A percentile compares a stretch with the other conserved stretches of the same genome.
These are phyloP conservation scores for Thecocarcelia acutangulata DNA, from an alignment of 2,888 invertebrate species.

Conservation along the genomic window DNA sequence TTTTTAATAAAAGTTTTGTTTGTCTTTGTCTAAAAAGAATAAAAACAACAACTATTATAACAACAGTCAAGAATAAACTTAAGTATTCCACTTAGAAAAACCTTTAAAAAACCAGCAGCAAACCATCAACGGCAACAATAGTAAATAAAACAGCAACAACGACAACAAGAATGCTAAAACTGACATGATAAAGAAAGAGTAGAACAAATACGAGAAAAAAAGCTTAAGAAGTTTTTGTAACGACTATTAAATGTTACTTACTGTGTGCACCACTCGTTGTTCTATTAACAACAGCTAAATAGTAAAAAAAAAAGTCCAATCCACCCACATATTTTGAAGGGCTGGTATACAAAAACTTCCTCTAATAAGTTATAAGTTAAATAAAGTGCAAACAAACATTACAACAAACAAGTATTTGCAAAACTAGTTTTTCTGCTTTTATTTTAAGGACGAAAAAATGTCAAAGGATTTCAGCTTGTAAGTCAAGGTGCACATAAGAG, in stretches of 20 bases:
- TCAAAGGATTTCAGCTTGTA: slow-evolving; percentile 13
- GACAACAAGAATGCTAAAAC: slow-evolving; percentile 27
- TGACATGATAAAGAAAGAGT: slow-evolving; percentile 25
- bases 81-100: slow-evolving; percentile 61
- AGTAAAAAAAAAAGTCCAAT: not conserved
- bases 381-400: slow-evolving; percentile 30
- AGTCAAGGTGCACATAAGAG: slow-evolving; percentile 56
- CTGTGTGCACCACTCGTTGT: slow-evolving; percentile 4
- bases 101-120: slow-evolving; percentile 58
- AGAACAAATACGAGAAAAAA: slow-evolving; percentile 18
- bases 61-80: slow-evolving; percentile 47
- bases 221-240: slow-evolving; percentile 47
- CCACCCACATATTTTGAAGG: not conserved
- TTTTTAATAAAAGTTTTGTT: slow-evolving; percentile 34
- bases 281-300: slow-evolving; percentile 30
- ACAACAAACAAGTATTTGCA: not conserved
- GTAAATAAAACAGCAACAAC: slow-evolving; percentile 20
- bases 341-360: not conserved
- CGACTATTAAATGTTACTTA: slow-evolving; percentile 44
- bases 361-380: slow-evolving; percentile 23
- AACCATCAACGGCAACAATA: slow-evolving; percentile 41
- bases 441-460: not conserved
- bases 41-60: slow-evolving; percentile 16
- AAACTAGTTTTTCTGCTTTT: not conserved
- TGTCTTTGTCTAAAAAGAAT: not conserved